A percentile compares a stretch with the other conserved stretches of the same genome.
Conservation (phyloP, 2,797 vertebrate genomes). For the Neopelma chrysocephalum region DNA sequence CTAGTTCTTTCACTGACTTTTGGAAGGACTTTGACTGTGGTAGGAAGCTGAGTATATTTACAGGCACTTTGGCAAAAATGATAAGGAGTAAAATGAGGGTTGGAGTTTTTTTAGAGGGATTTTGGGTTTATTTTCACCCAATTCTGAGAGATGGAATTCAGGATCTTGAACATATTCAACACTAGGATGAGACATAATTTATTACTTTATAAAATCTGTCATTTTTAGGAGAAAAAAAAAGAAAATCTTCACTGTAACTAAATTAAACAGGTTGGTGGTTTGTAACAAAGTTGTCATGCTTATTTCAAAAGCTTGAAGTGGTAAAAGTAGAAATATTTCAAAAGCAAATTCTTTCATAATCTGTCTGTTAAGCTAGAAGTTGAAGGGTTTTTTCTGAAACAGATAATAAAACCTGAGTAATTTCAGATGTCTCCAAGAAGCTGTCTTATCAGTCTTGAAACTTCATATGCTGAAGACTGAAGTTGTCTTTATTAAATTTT, state of each 20-base stretch:
- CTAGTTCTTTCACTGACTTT: not conserved
- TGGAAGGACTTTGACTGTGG: not conserved
- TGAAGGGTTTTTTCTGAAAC: not conserved
- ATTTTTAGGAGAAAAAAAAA: not conserved
- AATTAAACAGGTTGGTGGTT: not conserved
- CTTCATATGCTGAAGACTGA: not conserved
- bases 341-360: not conserved
- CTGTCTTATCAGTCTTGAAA: conserved; percentile 13
- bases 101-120: not conserved
- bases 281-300: not conserved
- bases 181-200: not conserved
- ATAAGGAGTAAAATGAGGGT: not conserved
- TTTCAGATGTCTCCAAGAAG: conserved; percentile 2
- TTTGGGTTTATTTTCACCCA: not conserved
- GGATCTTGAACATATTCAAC: not conserved
- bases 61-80: not conserved
- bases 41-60: not conserved
- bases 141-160: not conserved
- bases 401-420: not conserved
- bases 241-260: not conserved
- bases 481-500: not conserved
- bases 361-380: not conserved
- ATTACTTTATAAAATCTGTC: not conserved
- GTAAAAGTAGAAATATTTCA: conserved; percentile 3
- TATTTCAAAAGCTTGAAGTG: not conserved